These are phyloP conservation scores for Thunnus albacares DNA, from an alignment of 2,797 vertebrate genomes.

Conservation along the genomic window DNA sequence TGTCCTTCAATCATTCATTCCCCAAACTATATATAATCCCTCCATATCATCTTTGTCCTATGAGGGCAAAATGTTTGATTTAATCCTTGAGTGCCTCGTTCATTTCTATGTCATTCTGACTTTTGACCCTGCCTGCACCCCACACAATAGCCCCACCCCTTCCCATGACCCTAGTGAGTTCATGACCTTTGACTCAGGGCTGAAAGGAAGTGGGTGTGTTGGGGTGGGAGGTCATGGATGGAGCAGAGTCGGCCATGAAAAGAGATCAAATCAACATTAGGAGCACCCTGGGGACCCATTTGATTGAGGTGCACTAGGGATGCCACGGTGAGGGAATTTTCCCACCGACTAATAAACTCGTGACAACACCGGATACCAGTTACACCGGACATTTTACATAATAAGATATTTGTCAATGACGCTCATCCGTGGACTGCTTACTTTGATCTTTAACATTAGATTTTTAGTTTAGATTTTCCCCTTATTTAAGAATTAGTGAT, in stretches of 20 bases:
- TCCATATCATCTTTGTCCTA: slow-evolving; percentile 14
- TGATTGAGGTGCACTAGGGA: not conserved
- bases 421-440: too few species aligned
- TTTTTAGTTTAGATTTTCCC: too few species aligned
- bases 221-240: not conserved
- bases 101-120: slow-evolving; percentile 10
- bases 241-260: slow-evolving; percentile 2
- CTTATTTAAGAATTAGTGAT: too few species aligned
- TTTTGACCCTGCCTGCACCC: not conserved
- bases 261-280: slow-evolving; percentile 48
- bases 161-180: slow-evolving; percentile 21
- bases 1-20: not conserved
- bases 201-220: slow-evolving; percentile 17
- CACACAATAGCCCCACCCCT: not conserved
- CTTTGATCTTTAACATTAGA: too few species aligned
- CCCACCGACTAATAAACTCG: too few species aligned
- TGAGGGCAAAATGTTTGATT: slow-evolving; percentile 33
- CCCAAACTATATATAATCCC: not conserved
- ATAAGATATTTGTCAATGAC: too few species aligned
- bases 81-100: slow-evolving; percentile 29
- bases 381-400: too few species aligned
- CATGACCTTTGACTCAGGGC: slow-evolving; percentile 24
- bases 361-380: too few species aligned
- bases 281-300: slow-evolving; percentile 8
- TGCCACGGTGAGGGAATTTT: too few species aligned